Base-by-base conservation (phyloP, 37 sponge, comb jelly and placozoan genomes). In the Tethya wilhelma region DNA sequence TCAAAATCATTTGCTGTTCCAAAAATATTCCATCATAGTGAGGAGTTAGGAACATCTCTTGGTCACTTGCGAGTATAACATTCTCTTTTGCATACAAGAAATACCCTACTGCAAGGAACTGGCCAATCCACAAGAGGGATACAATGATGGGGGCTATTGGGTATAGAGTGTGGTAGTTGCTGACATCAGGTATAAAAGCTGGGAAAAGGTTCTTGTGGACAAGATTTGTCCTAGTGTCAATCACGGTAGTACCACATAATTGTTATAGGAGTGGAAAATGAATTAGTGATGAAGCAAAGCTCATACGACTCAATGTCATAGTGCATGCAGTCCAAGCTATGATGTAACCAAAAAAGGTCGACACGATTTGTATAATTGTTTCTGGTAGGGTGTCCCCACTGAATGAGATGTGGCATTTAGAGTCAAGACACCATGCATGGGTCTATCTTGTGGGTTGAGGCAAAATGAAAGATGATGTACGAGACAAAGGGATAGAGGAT, bases 41-140 rank as follows among this genome's bases (percentile, higher is more conserved):
- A 37, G 94, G 90, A n/a, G 70, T 73, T 32, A 85, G 63, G 72
- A 94, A 94, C 72, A 94, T 87, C 25, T 74, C 78, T 41, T 53
- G 69, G 2, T 94, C 94, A 30, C 43, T 78, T 37, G 93, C 75
- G 14, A 92, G 55, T 28, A 87, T 72, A 37, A 64, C 28, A 19
- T 79, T 84, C n/a, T 45, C 67, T 11, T 63, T 83, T 56, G 78
- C 69, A 29, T 40, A 92, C 9, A 92, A 45, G 46, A 62, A 79
- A 23, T 56, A 62, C 0, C 75, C 84, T 28, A 82, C 56, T 6
- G 79, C 77, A 33, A 87, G 57, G 0, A 84, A 38, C 78, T 87
- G 85, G 1, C 85, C 75, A 64, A 84, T 38, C 78, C 83, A 83
- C 1, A 87, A 65, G 14, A 74, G 28, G 2, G 41, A 32, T n/a